Evolutionary conservation across 2,113 vertebrate species (phyloP).

Genomic region (Bungarus multicinctus): DNA sequence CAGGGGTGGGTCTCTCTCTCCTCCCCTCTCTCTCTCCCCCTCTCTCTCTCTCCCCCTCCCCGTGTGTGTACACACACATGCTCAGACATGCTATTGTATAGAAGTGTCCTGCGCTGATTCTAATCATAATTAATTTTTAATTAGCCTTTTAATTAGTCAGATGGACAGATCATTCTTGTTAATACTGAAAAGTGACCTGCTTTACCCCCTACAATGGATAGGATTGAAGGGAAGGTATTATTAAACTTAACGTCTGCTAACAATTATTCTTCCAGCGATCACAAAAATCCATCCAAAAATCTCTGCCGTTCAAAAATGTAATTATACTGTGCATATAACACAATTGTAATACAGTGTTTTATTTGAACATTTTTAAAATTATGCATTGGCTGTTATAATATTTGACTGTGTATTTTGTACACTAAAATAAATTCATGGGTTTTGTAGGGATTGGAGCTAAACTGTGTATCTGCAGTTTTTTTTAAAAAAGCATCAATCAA

Average conservation of each 20-base stretch:
- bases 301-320: neutral
- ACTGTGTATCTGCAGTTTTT: neutral
- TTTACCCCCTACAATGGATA: neutral
- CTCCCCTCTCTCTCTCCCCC: no score
- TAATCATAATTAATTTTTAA: neutral
- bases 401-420: neutral
- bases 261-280: slow-evolving; percentile 7
- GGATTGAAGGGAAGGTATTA: neutral
- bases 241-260: neutral
- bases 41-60: no score
- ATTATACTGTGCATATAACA: rapidly evolving
- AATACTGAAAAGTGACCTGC: neutral
- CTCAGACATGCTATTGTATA: neutral
- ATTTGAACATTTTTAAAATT: neutral
- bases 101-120: neutral
- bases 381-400: neutral
- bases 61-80: neutral
- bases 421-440: neutral
- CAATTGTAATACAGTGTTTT: neutral
- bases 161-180: neutral
- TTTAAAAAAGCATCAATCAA: neutral
- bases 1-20: neutral
- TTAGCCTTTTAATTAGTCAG: neutral
- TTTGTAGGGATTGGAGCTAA: neutral
- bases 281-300: rapidly evolving